Evolutionary conservation across 2,797 vertebrate species (phyloP).

Genomic region (Pangasius sanitwongsei): DNA sequence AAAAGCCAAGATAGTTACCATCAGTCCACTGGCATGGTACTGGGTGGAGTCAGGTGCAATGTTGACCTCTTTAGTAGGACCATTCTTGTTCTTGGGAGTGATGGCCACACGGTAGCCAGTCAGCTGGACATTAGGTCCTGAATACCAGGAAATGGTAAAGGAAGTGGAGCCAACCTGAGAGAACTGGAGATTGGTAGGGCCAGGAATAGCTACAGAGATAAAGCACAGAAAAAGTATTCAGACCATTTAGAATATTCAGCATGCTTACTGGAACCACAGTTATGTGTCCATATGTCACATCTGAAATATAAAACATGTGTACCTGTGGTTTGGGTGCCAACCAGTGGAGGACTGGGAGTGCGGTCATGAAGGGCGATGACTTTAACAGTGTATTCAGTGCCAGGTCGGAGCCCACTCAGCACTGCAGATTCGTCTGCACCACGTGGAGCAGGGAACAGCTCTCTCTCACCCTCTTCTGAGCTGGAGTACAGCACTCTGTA

Average conservation of each 20-base stretch:
- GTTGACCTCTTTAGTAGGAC: conserved; percentile 83
- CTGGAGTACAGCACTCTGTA: conserved; percentile 92
- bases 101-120: conserved; percentile 85
- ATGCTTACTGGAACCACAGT: neutral
- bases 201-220: conserved; percentile 80
- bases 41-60: conserved; percentile 80
- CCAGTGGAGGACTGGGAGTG: conserved; percentile 89
- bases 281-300: neutral
- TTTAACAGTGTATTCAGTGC: conserved; percentile 96
- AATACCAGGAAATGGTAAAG: conserved; percentile 77
- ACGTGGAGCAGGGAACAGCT: conserved; percentile 86
- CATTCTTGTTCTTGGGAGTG: conserved; percentile 83
- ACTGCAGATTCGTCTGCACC: conserved; percentile 87
- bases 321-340: conserved; percentile 94
- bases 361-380: conserved; percentile 92
- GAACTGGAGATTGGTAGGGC: conserved; percentile 81
- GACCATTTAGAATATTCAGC: neutral
- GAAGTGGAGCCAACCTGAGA: conserved; percentile 80
- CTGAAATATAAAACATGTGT: conserved; percentile 38
- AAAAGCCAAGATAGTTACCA: conserved; percentile 68
- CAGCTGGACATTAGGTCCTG: conserved; percentile 82
- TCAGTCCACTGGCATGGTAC: conserved; percentile 79
- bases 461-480: conserved; percentile 91
- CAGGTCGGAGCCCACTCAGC: conserved; percentile 89
- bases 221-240: neutral